Percentiles rank a stretch among this genome's conserved stretches.
These are phyloP conservation scores for Pyrgus malvae DNA, from an alignment of 2,888 invertebrate genomes.

Conservation along the genomic window DNA sequence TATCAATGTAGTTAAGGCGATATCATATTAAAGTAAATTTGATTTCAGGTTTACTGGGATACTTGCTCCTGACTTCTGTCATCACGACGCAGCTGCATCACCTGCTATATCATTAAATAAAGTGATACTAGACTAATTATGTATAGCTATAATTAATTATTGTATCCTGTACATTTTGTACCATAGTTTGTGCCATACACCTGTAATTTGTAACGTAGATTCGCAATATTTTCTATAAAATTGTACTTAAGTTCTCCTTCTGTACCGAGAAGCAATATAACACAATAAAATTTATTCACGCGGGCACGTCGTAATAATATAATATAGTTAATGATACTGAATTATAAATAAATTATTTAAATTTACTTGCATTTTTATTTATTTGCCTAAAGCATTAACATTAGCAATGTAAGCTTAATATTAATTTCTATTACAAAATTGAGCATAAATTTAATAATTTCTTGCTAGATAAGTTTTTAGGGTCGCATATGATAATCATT, in stretches of 20 bases:
- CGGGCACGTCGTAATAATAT: conserved; percentile 64
- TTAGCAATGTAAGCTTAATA: not conserved
- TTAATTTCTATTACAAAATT: not conserved
- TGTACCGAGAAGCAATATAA: conserved; percentile 67
- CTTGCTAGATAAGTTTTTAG: too few species aligned
- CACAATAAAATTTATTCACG: conserved; percentile 71
- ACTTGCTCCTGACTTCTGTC: conserved; percentile 56
- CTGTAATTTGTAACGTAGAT: conserved; percentile 69
- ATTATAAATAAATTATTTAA: conserved; percentile 55
- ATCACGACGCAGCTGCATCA: conserved; percentile 57
- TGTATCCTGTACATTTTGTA: conserved; percentile 81
- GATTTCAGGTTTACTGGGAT: conserved; percentile 58
- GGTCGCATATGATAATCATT: too few species aligned
- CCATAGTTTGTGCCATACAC: conserved; percentile 77
- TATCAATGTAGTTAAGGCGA: too few species aligned
- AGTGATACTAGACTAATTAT: conserved; percentile 78
- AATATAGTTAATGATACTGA: conserved; percentile 32
- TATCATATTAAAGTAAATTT: not conserved
- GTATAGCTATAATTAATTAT: conserved; percentile 55
- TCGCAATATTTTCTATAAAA: conserved; percentile 74
- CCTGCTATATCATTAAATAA: conserved; percentile 74
- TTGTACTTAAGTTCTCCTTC: conserved; percentile 54
- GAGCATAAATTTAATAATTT: too few species aligned
- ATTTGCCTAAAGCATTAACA: not conserved
- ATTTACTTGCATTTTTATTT: conserved; percentile 33